Percentiles rank a stretch among this genome's conserved stretches.
Evolutionary conservation across 2,113 vertebrate species (phyloP).

Genomic region (Cheirogaleus medius): DNA sequence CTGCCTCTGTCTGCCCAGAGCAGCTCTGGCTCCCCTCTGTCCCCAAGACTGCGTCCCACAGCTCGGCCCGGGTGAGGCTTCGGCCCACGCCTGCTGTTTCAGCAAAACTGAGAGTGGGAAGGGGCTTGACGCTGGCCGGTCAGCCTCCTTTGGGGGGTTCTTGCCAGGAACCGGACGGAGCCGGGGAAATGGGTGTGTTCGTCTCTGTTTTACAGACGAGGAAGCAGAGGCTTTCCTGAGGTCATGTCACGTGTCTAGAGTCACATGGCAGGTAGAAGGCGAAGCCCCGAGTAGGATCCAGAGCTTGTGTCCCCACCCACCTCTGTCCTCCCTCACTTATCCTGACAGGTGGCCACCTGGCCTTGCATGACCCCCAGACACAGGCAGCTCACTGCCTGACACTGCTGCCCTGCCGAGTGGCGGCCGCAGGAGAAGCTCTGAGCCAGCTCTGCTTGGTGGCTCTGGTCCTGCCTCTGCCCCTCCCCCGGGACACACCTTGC

Average conservation of each 20-base stretch:
- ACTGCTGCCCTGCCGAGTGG: not conserved
- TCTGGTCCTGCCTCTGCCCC: not conserved
- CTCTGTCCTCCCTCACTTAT: not conserved
- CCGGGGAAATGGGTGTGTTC: not conserved
- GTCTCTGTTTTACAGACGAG: not conserved
- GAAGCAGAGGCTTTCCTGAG: not conserved
- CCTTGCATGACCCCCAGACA: not conserved
- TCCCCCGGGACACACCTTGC: not conserved
- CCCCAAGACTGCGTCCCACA: not conserved
- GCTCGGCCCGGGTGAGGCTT: not conserved
- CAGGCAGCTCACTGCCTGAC: not conserved
- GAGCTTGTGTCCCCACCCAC: not conserved
- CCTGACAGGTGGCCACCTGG: not conserved
- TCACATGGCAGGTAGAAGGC: not conserved
- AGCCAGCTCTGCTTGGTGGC: not conserved
- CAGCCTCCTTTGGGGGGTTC: not conserved
- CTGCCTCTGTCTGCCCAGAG: not conserved
- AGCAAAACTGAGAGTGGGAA: not conserved
- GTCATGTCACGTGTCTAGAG: not conserved
- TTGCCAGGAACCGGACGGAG: not conserved
- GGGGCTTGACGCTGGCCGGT: accelerated
- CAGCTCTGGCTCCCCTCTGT: not conserved
- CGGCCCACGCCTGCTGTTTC: not conserved
- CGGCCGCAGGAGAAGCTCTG: not conserved
- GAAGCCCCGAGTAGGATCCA: not conserved